Conservation (phyloP, 2,888 invertebrate genomes). For the Polydrusus tereticollis region DNA sequence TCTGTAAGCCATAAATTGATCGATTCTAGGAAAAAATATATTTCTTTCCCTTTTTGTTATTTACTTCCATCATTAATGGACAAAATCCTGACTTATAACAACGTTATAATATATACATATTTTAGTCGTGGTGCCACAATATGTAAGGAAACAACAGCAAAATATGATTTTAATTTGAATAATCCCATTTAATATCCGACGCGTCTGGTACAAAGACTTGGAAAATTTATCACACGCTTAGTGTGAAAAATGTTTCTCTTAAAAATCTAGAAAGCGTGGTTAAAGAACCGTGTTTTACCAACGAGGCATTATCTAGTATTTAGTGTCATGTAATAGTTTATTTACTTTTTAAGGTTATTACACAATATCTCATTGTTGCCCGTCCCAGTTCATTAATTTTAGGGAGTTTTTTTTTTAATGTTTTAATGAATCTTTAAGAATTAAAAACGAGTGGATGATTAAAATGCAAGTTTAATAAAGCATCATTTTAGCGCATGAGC, state of each 20-base stretch:
- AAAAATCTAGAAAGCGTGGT: constrained; percentile 1
- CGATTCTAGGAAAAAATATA: constrained; percentile 1
- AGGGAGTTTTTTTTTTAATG: too few species aligned
- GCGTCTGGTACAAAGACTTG: constrained; percentile 6
- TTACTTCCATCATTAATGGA: not conserved
- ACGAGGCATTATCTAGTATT: not conserved
- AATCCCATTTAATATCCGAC: constrained; percentile 28
- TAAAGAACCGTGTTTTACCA: not conserved
- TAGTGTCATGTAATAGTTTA: not conserved
- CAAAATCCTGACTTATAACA: not conserved
- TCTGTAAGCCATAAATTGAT: not conserved
- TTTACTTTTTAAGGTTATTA: too few species aligned
- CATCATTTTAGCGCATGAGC: too few species aligned
- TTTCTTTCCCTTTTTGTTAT: not conserved
- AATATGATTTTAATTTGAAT: constrained; percentile 32
- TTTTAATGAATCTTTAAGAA: too few species aligned
- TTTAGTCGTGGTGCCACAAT: constrained; percentile 5
- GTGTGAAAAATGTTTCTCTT: constrained; percentile 26
- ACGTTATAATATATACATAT: not conserved
- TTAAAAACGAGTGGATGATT: too few species aligned
- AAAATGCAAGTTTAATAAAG: too few species aligned
- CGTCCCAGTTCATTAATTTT: too few species aligned
- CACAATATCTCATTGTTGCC: too few species aligned
- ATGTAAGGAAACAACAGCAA: constrained; percentile 13
- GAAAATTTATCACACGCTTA: constrained; percentile 21